These are phyloP conservation scores for Amphiprion clarkii DNA, from an alignment of 2,797 vertebrate genomes.

Conservation along the genomic window DNA sequence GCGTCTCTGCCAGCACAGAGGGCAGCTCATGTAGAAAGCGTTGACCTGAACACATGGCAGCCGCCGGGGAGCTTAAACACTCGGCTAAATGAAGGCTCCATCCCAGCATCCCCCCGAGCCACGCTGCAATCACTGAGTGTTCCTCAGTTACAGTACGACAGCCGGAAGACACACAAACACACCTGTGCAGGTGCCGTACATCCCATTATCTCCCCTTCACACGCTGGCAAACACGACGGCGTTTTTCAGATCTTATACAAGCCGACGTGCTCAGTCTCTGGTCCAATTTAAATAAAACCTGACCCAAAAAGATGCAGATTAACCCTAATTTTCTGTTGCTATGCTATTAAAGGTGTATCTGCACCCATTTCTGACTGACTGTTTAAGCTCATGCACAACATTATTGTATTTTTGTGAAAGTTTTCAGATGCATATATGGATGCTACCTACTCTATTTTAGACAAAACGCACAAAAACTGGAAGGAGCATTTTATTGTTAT, in stretches of 20 bases:
- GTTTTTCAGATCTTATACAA: constrained; percentile 32
- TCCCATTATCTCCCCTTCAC: constrained; percentile 23
- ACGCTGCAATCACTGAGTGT: constrained; percentile 45
- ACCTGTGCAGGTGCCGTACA: constrained; percentile 1
- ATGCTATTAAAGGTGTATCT: too few relatives aligned
- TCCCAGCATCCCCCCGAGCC: constrained; percentile 53
- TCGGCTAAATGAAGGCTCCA: constrained; percentile 57
- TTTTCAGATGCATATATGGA: too few relatives aligned
- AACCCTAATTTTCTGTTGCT: too few relatives aligned
- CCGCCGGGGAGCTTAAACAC: constrained; percentile 59
- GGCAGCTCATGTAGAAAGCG: constrained; percentile 47
- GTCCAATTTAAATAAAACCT: too few relatives aligned
- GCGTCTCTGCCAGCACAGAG: constrained; percentile 38
- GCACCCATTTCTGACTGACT: too few relatives aligned
- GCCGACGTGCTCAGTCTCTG: neutral
- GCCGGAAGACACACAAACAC: constrained; percentile 23
- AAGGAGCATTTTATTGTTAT: too few relatives aligned
- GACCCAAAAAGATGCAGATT: too few relatives aligned
- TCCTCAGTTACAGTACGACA: constrained; percentile 41
- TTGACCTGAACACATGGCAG: constrained; percentile 62
- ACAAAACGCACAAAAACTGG: too few relatives aligned
- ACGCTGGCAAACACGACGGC: constrained; percentile 23
- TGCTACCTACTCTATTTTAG: too few relatives aligned
- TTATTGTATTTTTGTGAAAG: too few relatives aligned
- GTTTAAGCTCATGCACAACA: too few relatives aligned